These are phyloP conservation scores for Margarornis squamiger DNA, from an alignment of 2,797 vertebrate genomes.

Conservation along the genomic window DNA sequence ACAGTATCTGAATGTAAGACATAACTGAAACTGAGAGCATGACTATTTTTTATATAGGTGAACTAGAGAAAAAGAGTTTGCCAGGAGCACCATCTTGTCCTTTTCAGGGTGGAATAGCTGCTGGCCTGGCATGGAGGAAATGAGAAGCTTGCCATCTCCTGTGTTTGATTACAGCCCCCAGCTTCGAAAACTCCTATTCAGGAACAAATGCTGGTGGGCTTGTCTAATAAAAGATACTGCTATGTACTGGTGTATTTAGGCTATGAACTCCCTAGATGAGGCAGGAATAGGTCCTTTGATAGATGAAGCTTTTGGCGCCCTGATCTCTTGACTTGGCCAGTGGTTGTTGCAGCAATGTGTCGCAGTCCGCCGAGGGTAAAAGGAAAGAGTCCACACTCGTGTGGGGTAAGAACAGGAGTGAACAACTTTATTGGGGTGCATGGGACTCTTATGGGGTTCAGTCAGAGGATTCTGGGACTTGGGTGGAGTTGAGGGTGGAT, in stretches of 20 bases:
- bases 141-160: not conserved
- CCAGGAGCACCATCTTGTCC: fast-evolving
- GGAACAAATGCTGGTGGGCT: not conserved
- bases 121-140: not conserved
- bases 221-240: not conserved
- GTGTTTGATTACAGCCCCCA: not conserved
- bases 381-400: too few relatives aligned
- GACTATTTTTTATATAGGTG: not conserved
- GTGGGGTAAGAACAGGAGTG: too few relatives aligned
- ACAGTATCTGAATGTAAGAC: not conserved
- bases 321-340: not conserved
- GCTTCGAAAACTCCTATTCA: not conserved
- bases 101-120: not conserved
- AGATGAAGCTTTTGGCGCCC: not conserved
- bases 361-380: too few relatives aligned
- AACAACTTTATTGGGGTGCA: too few relatives aligned
- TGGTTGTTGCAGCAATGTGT: not conserved
- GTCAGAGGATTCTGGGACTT: too few relatives aligned
- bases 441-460: too few relatives aligned
- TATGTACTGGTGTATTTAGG: not conserved
- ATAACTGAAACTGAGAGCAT: not conserved
- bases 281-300: not conserved
- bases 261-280: not conserved
- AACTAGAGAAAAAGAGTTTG: not conserved
- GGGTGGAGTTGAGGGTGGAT: too few relatives aligned